Evolutionary conservation across 2,113 vertebrate species (phyloP).

Genomic region (Plecotus auritus): DNA sequence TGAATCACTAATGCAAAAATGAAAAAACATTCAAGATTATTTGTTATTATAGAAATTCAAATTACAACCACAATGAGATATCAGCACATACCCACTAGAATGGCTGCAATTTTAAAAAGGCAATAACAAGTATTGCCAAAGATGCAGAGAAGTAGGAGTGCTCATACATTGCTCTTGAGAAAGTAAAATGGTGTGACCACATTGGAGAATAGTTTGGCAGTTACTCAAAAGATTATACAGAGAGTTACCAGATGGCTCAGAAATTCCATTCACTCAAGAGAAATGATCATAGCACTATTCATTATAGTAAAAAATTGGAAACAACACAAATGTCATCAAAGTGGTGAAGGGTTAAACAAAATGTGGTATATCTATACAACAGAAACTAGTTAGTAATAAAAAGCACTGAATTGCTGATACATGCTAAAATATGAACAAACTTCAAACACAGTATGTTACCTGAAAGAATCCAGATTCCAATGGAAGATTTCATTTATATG

Average conservation of each 20-base stretch:
- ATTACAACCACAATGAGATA: neutral
- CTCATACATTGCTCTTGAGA: neutral
- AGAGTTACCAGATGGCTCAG: neutral
- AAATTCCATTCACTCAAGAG: slow-evolving; percentile 32
- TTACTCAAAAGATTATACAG: neutral
- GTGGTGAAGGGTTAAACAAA: neutral
- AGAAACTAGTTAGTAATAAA: neutral
- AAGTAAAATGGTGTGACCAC: neutral
- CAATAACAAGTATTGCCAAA: neutral
- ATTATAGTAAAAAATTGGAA: neutral
- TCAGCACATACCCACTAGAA: neutral
- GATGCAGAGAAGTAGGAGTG: neutral
- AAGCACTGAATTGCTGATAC: neutral
- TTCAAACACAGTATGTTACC: neutral
- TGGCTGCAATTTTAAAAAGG: neutral
- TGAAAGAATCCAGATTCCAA: slow-evolving; percentile 20
- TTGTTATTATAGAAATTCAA: slow-evolving; percentile 9
- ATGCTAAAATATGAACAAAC: neutral
- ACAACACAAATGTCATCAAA: slow-evolving; percentile 14
- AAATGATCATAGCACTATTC: neutral
- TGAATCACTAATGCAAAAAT: neutral
- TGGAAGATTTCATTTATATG: neutral
- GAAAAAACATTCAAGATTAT: neutral
- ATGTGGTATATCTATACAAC: neutral
- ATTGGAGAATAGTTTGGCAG: neutral